phyloP scores from a whole-genome alignment of 2,888 invertebrate species.

The Oxytorus armatus region DNA sequence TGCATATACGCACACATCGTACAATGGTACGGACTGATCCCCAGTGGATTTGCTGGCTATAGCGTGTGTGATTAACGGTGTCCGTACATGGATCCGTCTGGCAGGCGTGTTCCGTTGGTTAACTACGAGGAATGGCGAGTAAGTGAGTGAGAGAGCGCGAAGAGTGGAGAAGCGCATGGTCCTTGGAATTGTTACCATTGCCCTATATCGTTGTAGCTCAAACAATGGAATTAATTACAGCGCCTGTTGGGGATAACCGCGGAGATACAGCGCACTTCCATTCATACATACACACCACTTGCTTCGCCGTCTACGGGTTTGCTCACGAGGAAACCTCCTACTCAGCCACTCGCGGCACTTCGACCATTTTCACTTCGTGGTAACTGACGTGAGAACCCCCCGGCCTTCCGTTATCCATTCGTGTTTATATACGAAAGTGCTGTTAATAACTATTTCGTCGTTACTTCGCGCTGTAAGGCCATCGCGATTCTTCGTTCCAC shows the following conservation, averaged over 20 bases:
- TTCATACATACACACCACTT: slow-evolving; percentile 2
- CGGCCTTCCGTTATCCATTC: slow-evolving; percentile 12
- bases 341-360: slow-evolving; percentile 36
- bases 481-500: background rate
- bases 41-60: slow-evolving; percentile 44
- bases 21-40: slow-evolving; percentile 31
- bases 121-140: slow-evolving; percentile 48
- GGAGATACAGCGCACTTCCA: slow-evolving; percentile 75
- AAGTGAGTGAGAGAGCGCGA: slow-evolving; percentile 39
- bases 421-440: background rate
- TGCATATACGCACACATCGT: slow-evolving; percentile 30
- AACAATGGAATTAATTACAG: slow-evolving; percentile 83
- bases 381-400: slow-evolving; percentile 52
- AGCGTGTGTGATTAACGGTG: slow-evolving; percentile 77
- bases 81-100: slow-evolving; percentile 71
- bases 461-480: slow-evolving; percentile 3
- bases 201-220: slow-evolving; percentile 70
- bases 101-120: slow-evolving; percentile 59
- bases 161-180: slow-evolving; percentile 51
- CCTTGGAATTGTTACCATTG: slow-evolving; percentile 66
- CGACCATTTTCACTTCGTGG: slow-evolving; percentile 43
- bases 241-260: slow-evolving; percentile 75
- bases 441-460: slow-evolving; percentile 7
- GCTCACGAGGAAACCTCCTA: slow-evolving; percentile 45
- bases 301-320: slow-evolving; percentile 9